These are phyloP conservation scores for Ciona savignyi DNA, from an alignment of 23 tunicate genomes.

Conservation along the genomic window DNA sequence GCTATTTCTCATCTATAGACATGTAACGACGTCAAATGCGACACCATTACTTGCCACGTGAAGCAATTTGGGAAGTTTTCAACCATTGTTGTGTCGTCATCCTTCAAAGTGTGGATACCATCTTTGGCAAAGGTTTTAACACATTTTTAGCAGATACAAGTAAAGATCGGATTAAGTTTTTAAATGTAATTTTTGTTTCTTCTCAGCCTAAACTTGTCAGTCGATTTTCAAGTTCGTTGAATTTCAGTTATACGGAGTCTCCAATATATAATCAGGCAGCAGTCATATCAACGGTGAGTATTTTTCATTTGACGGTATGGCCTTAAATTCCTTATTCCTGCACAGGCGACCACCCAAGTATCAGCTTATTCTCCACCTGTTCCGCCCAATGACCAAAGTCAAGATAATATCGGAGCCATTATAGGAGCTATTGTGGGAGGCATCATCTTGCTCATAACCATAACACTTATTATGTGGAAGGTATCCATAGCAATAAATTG, in stretches of 20 bases:
- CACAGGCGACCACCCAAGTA: not conserved
- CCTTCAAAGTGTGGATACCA: slow-evolving; percentile 16
- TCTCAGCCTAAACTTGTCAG: not conserved
- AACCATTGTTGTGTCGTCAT: slow-evolving; percentile 6
- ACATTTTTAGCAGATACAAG: too few species aligned
- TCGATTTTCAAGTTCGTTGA: not conserved
- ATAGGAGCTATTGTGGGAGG: not conserved
- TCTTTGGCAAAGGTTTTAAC: too few species aligned
- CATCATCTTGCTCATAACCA: not conserved
- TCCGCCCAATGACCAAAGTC: not conserved
- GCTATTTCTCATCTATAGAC: not conserved
- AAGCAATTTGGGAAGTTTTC: not conserved
- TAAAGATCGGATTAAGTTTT: too few species aligned
- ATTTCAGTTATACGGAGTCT: not conserved
- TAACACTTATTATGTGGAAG: not conserved
- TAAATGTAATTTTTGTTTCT: too few species aligned
- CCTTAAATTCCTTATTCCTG: too few species aligned
- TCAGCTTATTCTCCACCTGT: not conserved
- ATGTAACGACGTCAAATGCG: slow-evolving; percentile 5
- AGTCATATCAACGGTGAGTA: not conserved
- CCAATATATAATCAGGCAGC: not conserved
- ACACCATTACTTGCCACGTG: slow-evolving; percentile 2
- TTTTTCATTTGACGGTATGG: not conserved
- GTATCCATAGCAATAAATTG: not conserved
- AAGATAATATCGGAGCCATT: not conserved